Conservation (phyloP, 2,888 invertebrate species). For the Corbicula japonica region DNA sequence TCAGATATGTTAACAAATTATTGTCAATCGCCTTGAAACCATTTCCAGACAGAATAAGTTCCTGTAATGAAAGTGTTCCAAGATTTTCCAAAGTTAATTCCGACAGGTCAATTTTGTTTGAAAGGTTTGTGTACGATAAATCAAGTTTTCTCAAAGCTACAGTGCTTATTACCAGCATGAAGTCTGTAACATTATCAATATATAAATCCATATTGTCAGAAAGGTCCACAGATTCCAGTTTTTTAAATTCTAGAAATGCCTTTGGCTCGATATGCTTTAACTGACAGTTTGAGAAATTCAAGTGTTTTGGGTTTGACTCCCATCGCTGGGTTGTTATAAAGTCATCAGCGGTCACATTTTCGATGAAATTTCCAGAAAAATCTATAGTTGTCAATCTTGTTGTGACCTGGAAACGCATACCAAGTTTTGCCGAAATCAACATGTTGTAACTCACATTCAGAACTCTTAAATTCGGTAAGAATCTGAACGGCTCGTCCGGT, state of each 20-base stretch:
- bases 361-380: conserved; percentile 74
- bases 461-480: conserved; percentile 68
- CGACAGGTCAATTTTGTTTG: conserved; percentile 40
- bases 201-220: conserved; percentile 71
- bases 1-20: conserved; percentile 61
- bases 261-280: conserved; percentile 71
- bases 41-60: conserved; percentile 63
- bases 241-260: conserved; percentile 65
- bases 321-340: conserved; percentile 74
- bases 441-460: conserved; percentile 78
- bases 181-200: conserved; percentile 59
- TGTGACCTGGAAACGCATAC: conserved; percentile 76
- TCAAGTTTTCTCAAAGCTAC: conserved; percentile 67
- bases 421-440: conserved; percentile 69
- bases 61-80: conserved; percentile 59
- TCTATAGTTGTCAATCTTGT: conserved; percentile 73
- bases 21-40: conserved; percentile 46
- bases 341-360: conserved; percentile 62
- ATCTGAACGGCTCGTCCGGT: conserved; percentile 71
- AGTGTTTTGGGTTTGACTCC: conserved; percentile 68
- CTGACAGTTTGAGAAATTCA: conserved; percentile 78
- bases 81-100: conserved; percentile 51
- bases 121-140: conserved; percentile 67
- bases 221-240: conserved; percentile 69
- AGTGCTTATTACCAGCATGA: conserved; percentile 65